Percentiles rank a stretch among this genome's conserved stretches.
phyloP scores from a whole-genome alignment of 2,113 vertebrate genomes.

The Strix aluco region DNA sequence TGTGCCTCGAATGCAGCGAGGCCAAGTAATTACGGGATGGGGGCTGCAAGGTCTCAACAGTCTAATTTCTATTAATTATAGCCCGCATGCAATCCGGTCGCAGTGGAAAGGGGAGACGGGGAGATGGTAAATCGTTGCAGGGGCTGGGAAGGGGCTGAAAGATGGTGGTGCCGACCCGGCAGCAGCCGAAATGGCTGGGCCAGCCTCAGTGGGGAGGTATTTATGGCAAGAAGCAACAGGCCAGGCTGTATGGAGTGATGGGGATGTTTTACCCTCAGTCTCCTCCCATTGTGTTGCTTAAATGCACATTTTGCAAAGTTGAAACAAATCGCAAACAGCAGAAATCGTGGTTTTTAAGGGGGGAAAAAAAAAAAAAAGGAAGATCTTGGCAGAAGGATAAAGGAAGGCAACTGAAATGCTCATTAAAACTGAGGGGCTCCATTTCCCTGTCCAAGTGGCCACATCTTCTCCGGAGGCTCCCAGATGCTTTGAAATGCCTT shows the following conservation, averaged over 20 bases:
- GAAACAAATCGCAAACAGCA: neutral
- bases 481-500: constrained; percentile 49
- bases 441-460: constrained; percentile 32
- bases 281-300: neutral
- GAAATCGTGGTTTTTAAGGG: neutral
- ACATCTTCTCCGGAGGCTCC: constrained; percentile 35
- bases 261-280: neutral
- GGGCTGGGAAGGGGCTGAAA: neutral
- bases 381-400: constrained; percentile 41
- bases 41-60: constrained; percentile 35
- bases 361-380: neutral
- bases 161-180: fast-evolving
- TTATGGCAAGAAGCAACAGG: neutral
- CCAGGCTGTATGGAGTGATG: neutral
- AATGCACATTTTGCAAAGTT: neutral
- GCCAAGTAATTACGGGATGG: constrained; percentile 34
- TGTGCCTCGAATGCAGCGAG: neutral
- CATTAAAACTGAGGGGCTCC: constrained; percentile 43
- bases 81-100: fast-evolving
- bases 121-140: neutral
- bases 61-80: constrained; percentile 60
- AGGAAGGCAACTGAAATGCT: constrained; percentile 35
- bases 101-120: neutral
- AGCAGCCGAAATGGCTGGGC: neutral
- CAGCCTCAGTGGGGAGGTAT: neutral